Conservation (phyloP, 2,888 invertebrate genomes). For the Sabatieria punctata region DNA sequence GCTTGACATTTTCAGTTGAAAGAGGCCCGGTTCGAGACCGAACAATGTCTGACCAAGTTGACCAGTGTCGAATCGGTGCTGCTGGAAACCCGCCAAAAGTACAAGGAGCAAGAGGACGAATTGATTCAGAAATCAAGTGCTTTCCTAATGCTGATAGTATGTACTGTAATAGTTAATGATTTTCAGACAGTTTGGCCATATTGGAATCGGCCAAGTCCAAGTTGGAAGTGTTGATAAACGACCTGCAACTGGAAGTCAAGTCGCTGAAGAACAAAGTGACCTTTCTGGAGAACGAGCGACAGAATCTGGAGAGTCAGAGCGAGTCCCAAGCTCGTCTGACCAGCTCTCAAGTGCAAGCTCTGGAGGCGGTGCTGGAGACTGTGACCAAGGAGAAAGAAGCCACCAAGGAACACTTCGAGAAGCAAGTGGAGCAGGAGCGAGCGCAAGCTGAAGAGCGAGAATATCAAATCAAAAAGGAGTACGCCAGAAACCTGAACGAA, state of each 20-base stretch:
- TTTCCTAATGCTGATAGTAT: no score
- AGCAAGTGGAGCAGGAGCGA: constrained; percentile 17
- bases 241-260: constrained; percentile 26
- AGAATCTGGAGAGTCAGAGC: constrained; percentile 28
- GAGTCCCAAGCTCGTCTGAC: constrained; percentile 28
- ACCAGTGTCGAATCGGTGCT: constrained; percentile 14
- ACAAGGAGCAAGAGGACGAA: constrained; percentile 14
- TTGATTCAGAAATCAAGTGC: constrained; percentile 18
- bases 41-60: constrained; percentile 18
- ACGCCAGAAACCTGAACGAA: constrained; percentile 25
- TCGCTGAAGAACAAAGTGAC: constrained; percentile 26
- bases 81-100: constrained; percentile 15
- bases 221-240: constrained; percentile 22
- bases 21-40: constrained; percentile 21
- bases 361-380: constrained; percentile 29
- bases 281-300: constrained; percentile 28
- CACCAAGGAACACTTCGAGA: constrained; percentile 26
- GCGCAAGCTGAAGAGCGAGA: constrained; percentile 25
- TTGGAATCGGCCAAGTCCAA: constrained; percentile 23
- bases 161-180: no score
- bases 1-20: constrained; percentile 17
- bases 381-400: constrained; percentile 28
- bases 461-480: constrained; percentile 25
- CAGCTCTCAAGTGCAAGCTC: constrained; percentile 26
- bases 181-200: constrained; percentile 17